These are phyloP conservation scores for Whitmania pigra DNA, from an alignment of 1,140 invertebrate genomes.

Conservation along the genomic window DNA sequence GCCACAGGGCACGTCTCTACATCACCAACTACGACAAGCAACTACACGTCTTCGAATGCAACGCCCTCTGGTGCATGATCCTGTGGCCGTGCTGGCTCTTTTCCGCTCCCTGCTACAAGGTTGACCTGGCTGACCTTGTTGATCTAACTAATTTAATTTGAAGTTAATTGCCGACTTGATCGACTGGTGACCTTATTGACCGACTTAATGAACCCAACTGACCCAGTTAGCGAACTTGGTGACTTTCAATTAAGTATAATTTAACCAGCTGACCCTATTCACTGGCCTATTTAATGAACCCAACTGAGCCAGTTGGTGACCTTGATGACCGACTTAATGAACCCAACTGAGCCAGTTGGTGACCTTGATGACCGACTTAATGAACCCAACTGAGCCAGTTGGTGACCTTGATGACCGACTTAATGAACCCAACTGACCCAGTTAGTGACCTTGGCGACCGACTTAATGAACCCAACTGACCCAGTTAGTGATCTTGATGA, in stretches of 20 bases:
- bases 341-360: too few species aligned
- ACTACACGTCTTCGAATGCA: conserved; percentile 24
- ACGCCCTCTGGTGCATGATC: conserved; percentile 23
- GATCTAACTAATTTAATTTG: background rate
- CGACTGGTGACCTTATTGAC: background rate
- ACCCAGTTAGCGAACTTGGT: too few species aligned
- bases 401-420: background rate
- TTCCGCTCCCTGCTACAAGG: conserved; percentile 26
- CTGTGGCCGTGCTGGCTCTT: conserved; percentile 23
- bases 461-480: background rate
- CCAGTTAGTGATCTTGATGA: background rate
- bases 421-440: too few species aligned
- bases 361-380: too few species aligned
- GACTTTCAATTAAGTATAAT: too few species aligned
- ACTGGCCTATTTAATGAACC: too few species aligned
- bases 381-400: too few species aligned
- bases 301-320: too few species aligned
- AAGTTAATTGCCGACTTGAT: background rate
- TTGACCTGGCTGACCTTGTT: background rate
- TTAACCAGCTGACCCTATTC: too few species aligned
- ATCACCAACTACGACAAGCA: conserved; percentile 26
- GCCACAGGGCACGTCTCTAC: conserved; percentile 23
- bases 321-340: too few species aligned
- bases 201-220: too few species aligned
- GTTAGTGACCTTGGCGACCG: background rate